Conservation (phyloP, 2,888 invertebrate species). For the Erebia epiphron region DNA sequence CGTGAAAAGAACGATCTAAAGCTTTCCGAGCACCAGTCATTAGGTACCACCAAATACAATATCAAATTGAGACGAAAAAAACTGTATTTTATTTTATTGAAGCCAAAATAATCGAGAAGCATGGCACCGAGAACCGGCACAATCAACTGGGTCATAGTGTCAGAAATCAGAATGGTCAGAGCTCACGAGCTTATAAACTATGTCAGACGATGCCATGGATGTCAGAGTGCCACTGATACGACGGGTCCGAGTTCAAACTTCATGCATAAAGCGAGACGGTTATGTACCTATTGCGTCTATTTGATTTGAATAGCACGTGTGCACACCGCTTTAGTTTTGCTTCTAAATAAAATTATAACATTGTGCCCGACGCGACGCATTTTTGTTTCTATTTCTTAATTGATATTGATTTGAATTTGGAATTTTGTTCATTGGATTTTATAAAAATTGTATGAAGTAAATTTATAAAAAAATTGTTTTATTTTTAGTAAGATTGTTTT, state of each 20-base stretch:
- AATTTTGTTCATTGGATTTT: too few relatives aligned
- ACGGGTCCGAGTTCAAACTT: slow-evolving; percentile 6
- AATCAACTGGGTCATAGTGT: slow-evolving; percentile 6
- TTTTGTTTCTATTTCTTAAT: not conserved
- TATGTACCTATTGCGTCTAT: not conserved
- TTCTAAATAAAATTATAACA: not conserved
- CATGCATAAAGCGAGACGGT: not conserved
- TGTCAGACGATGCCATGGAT: not conserved
- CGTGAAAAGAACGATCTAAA: too few relatives aligned
- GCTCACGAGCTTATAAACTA: not conserved
- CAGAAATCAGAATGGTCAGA: not conserved
- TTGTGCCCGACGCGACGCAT: not conserved
- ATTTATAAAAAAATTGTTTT: too few relatives aligned
- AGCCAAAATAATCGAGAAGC: not conserved
- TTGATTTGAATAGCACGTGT: not conserved
- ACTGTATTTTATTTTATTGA: too few relatives aligned
- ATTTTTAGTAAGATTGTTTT: too few relatives aligned
- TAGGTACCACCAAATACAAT: too few relatives aligned
- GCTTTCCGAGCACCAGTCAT: too few relatives aligned
- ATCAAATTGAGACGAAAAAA: too few relatives aligned
- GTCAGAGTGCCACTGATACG: slow-evolving; percentile 9
- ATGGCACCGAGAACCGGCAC: too few relatives aligned
- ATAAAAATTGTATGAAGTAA: too few relatives aligned
- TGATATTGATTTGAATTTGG: not conserved
- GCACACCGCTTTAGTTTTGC: not conserved